Base-by-base conservation (phyloP, 2,113 vertebrate species). In the Epinephelus moara region DNA sequence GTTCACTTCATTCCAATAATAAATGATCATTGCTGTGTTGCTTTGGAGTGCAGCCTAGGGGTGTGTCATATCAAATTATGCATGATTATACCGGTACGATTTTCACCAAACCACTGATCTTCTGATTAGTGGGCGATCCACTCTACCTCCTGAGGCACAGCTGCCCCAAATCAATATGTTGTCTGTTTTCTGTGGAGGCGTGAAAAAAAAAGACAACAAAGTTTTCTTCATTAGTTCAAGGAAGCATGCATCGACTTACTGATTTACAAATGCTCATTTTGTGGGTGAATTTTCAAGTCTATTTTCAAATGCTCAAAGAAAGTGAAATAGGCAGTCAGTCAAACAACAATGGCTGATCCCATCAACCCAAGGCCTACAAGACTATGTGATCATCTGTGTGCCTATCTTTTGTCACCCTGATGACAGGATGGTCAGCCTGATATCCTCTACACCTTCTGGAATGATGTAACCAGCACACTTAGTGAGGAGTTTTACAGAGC, bases 401-500 rank as follows among this genome's bases (percentile, higher is more conserved):
- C 61, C 59, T 59, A 7, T 68, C 2, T 52, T 72, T 15, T 88
- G 53, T 76, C 2, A 61, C 0, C 62, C 19, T 53, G 13, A 57
- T 42, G 3, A 75, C 88, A 99, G 98, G 97, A 99, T 59, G 96
- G 97, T 23, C 96, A 98, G n/a, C 90, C 96, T 64, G 97, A 99
- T 88, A 98, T 99, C 91, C 93, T 99, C 79, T 96, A 94, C 91
- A 96, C 93, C 45, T 99, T 99, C 90, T 99, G 98, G 98, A 98
- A 92, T 79, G 95, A 97, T 15, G 95, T 99, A 71, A 99, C 98
- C 73, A 94, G 90, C 70, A 96, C 95, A 19, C 96, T 99, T 30
- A 96, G 97, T 47, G 95, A 96, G 74, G 96, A 97, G 55, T 98
- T 99, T 89, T 96, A 98, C 85, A 94, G 89, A 86, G 96, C 97